Evolutionary conservation across 2,113 vertebrate genomes (phyloP), one percentile per base, ranked within the genome.

Genomic region (Pleuronectes platessa): DNA sequence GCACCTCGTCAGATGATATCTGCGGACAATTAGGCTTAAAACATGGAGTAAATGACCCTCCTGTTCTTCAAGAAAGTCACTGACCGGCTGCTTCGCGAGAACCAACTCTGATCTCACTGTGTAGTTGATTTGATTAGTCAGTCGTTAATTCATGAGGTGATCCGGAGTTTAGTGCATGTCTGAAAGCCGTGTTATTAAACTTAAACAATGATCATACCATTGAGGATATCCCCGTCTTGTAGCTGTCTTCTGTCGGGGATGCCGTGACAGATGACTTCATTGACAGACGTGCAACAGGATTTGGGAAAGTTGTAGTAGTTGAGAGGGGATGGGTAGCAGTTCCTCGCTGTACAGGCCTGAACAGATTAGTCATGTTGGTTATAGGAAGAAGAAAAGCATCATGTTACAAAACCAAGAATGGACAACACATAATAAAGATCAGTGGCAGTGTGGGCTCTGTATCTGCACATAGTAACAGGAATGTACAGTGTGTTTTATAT

Each of bases 281-380:
- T 99, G 85, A 99, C 98, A 49, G 98, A 99, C 0, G 98, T 99
- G 92, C 98, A 99, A 93, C 96, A 98, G 0, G 98, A 99, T 92
- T 99, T 99, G 3, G 98, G 98, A 70, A 99, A 99, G 93, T 99
- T 99, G 91, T 99, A 99, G 83, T 99, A 99, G 94, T 99, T 99
- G 86, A 99, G 92, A 40, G 98, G 98, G 51, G 98, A 99, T 63
- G 98, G 98, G 89, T 99, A 99, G 90, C 98, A 99, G 83, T 97
- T 98, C 90, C 98, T 96, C 59, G 96, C 96, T 89, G 94, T 96
- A 78, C 98, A 99, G 73, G 98, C 98, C 98, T 99, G 82, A 37
- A 90, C 51, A 35, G 82, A 83, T 14, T 59, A 35, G 61, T 27
- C 18, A 8, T 3, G 7, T 13, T 10, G 8, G 42, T 65, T 0